Base-by-base conservation (phyloP, 2,113 vertebrate species). In the Tiliqua scincoides region DNA sequence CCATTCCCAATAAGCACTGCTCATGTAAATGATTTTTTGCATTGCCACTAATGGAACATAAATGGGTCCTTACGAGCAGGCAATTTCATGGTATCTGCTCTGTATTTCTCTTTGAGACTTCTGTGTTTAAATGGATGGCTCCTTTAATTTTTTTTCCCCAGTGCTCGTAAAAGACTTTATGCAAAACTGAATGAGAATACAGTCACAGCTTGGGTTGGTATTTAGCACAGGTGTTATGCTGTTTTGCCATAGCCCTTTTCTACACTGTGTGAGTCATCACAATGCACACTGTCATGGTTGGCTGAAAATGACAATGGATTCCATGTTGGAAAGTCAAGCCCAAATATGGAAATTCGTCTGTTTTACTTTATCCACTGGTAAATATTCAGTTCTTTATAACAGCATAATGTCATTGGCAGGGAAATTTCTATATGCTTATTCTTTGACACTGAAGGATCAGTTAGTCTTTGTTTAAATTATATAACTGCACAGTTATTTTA, bases 301-400 rank as follows among this genome's bases (percentile, higher is more conserved):
- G 21, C 37, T 77, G 48, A 54, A 83, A 77, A 67, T 68, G 57
- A 79, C 52, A 85, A 74, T 48, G 70, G 88, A 82, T 48, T 79
- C 77, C 77, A 74, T 48, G 59, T 63, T 30, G 81, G 79, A 86
- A 87, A 65, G 71, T 57, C 30, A 78, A 87, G n/a, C 87, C 80
- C 11, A 87, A 73, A 65, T 63, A 23, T 84, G 59, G 57, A 63
- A 61, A 48, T 32, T 25, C 6, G 3, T 30, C 57, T 23, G 57
- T 23, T 78, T 78, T 76, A 9, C 3, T 32, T 61, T 37, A 35
- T 35, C 52, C 57, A 76, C 30, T 57, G 20, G n/a, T 61, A n/a
- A 78, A 35, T 71, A 37, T 71, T 35, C 70, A 37, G 35, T 35
- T 71, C 70, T 71, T 71, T 35, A 71, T 37, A 63, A 84, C 57